Base-by-base conservation (phyloP, 2,888 invertebrate species). In the Hirtodrosophila confusa region DNA sequence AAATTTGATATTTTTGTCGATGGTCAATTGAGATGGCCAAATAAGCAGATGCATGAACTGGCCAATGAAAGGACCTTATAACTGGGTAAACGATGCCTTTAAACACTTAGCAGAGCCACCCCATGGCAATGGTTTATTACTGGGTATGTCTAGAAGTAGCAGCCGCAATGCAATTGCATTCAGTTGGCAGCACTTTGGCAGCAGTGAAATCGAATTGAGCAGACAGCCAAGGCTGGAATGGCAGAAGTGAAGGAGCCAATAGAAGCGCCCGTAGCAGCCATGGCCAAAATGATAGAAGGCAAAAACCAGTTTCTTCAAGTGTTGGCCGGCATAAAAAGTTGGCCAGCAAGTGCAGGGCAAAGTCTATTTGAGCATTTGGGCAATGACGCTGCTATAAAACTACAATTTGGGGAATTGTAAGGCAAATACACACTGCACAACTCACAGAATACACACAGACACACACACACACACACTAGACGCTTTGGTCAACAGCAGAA, bases 351-450 rank as follows among this genome's bases (percentile, higher is more conserved):
- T 54, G 53, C 11, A 31, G 60, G 62, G 36, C 62, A 67, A 80
- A 86, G 85, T 80, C 79, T 86, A 75, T 82, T 84, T 82, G 75
- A 80, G 71, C 75, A 86, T 86, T 80, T 82, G 87, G 85, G 82
- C 87, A 82, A 82, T 87, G 82, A 86, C 82, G 87, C 82, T 80
- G 82, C 80, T 84, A 82, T 82, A 82, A 82, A 82, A 82, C 84
- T 82, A 87, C 82, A 82, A 82, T 82, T 82, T 82, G 78, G 82
- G 87, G 82, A 82, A 82, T 82, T 85, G 85, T 75, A 84, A 70
- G 78, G 72, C 87, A 86, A 75, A 76, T 63, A 68, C 78, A 80
- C 74, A 75, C 45, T 65, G 47, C 48, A 43, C 44, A 29, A 23
- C 27, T 36, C 53, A 53, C 7, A 7, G 31, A 8, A 40, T 37